These are phyloP conservation scores for Paramisgurnus dabryanus DNA, from an alignment of 2,113 vertebrate genomes.

Conservation along the genomic window DNA sequence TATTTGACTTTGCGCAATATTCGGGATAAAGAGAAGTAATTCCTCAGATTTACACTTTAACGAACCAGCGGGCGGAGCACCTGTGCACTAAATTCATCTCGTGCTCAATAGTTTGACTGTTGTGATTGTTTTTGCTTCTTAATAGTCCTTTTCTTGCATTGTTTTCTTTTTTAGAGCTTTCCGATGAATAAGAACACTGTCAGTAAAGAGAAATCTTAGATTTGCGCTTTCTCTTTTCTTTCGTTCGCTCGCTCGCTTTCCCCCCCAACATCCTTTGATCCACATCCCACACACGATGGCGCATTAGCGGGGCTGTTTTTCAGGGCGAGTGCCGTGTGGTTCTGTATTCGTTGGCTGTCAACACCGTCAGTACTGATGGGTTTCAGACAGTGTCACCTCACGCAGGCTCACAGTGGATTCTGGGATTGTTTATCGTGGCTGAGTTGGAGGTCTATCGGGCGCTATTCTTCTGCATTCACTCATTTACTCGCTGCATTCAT, in stretches of 20 bases:
- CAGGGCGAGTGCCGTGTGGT: slow-evolving; percentile 27
- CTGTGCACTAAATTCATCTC: slow-evolving; percentile 16
- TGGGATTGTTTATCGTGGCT: slow-evolving; percentile 55
- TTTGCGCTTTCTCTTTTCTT: slow-evolving; percentile 17
- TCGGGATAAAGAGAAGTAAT: slow-evolving; percentile 42
- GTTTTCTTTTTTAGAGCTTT: neutral
- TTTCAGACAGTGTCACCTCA: slow-evolving; percentile 51
- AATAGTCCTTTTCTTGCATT: slow-evolving; percentile 7
- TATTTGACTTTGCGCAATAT: slow-evolving; percentile 43
- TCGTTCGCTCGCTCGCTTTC: neutral
- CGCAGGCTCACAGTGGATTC: slow-evolving; percentile 29
- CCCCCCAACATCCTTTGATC: slow-evolving; percentile 32
- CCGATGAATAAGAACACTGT: slow-evolving; percentile 22
- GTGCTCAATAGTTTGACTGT: neutral
- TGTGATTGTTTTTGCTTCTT: slow-evolving; percentile 20
- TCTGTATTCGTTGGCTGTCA: slow-evolving; percentile 41
- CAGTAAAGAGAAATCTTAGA: slow-evolving; percentile 32
- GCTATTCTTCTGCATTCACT: slow-evolving; percentile 48
- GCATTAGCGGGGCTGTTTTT: slow-evolving; percentile 40
- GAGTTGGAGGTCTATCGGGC: slow-evolving; percentile 44
- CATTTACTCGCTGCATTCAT: slow-evolving; percentile 36
- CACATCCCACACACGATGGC: slow-evolving; percentile 48
- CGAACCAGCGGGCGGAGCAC: slow-evolving; percentile 14
- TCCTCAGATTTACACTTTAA: slow-evolving; percentile 49
- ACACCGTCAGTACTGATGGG: slow-evolving; percentile 47